Evolutionary conservation across 2,797 vertebrate species (phyloP).

Genomic region (Meda fulgida): DNA sequence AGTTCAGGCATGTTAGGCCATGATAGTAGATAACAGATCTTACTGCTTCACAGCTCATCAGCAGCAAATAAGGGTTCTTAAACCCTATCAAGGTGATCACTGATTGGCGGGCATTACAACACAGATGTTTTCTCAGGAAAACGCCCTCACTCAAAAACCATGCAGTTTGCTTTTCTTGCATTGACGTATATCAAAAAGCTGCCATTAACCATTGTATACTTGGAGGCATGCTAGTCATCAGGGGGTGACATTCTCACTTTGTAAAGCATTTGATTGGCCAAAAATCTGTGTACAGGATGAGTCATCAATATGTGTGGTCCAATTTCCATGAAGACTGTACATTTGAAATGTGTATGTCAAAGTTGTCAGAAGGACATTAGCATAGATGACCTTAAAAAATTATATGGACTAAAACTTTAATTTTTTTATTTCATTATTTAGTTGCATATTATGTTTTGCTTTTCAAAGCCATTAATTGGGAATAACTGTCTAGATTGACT

Average conservation of each 20-base stretch:
- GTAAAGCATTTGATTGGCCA: not conserved
- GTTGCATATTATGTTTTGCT: not conserved
- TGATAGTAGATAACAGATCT: conserved; percentile 15
- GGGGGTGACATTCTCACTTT: not conserved
- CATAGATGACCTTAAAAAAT: not conserved
- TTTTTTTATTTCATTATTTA: not conserved
- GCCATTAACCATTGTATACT: not conserved
- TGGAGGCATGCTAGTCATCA: not conserved
- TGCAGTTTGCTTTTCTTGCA: not conserved
- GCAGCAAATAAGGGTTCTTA: not conserved
- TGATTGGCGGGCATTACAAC: not conserved
- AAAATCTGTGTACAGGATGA: not conserved
- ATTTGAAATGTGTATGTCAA: not conserved
- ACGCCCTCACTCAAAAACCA: not conserved
- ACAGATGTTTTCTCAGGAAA: conserved; percentile 15
- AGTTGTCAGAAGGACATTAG: not conserved
- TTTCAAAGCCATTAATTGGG: not conserved
- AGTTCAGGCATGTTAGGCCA: not conserved
- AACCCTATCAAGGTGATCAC: not conserved
- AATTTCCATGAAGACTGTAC: not conserved
- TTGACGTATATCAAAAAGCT: not conserved
- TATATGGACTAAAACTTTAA: not conserved
- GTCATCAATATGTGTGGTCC: not conserved
- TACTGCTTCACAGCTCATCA: conserved; percentile 17
- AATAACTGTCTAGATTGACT: not conserved